These are phyloP conservation scores for Babylonia areolata DNA, from an alignment of 1,140 invertebrate genomes.

Conservation along the genomic window DNA sequence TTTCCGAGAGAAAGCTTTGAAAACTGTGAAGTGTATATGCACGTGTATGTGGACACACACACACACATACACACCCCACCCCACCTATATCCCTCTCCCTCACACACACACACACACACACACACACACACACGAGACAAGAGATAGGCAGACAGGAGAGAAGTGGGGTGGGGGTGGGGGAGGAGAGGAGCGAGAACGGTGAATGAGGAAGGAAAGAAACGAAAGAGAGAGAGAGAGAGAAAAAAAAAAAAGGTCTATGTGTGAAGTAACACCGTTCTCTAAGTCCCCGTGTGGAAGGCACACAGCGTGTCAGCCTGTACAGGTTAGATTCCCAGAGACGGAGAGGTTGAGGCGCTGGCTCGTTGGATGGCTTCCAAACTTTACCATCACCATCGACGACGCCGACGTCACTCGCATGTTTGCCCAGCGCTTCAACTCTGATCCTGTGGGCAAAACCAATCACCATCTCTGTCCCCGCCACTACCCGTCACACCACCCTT, in stretches of 20 bases:
- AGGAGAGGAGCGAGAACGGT: not conserved
- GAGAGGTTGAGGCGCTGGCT: not conserved
- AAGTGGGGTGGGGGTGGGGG: not conserved
- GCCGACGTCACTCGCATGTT: conserved; percentile 1
- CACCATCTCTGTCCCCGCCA: not conserved
- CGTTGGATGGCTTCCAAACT: not conserved
- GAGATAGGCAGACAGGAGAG: not conserved
- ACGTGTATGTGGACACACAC: too few species aligned
- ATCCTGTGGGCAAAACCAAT: conserved; percentile 5
- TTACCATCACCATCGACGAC: not conserved
- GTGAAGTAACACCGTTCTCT: too few species aligned
- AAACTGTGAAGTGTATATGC: too few species aligned
- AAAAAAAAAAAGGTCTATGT: not conserved
- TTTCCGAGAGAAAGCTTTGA: too few species aligned
- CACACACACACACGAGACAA: not conserved
- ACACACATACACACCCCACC: not conserved
- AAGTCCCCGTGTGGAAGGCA: not conserved
- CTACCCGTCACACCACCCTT: not conserved
- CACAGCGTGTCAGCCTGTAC: not conserved
- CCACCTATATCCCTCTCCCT: not conserved
- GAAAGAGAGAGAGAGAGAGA: too few species aligned
- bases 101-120: conserved; percentile 7
- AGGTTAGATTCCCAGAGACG: not conserved
- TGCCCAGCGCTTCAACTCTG: conserved; percentile 19
- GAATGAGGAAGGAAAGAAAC: too few species aligned